Evolutionary conservation across 2,888 invertebrate genomes (phyloP).

Genomic region (Drosophila pseudotakahashii): DNA sequence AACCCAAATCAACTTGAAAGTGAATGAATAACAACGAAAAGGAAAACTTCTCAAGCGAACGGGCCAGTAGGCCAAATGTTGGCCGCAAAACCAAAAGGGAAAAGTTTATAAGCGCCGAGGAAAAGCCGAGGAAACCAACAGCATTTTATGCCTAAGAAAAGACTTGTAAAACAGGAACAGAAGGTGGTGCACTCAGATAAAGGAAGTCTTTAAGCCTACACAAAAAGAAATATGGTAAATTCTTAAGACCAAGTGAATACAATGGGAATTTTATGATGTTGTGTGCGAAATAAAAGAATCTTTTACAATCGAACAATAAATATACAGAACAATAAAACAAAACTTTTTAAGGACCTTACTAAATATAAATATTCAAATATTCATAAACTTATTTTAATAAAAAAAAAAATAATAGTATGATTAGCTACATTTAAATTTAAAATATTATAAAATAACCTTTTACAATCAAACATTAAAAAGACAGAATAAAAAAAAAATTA

Average conservation of each 20-base stretch:
- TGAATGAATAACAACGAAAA: constrained; percentile 31
- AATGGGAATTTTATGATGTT: not conserved
- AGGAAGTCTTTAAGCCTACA: constrained; percentile 17
- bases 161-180: constrained; percentile 19
- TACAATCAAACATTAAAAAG: too few relatives aligned
- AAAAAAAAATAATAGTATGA: too few relatives aligned
- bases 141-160: constrained; percentile 30
- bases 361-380: too few relatives aligned
- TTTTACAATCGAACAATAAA: not conserved
- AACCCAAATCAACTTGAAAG: constrained; percentile 57
- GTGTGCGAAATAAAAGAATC: not conserved
- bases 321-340: not conserved
- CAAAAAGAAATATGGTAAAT: constrained; percentile 6
- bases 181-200: constrained; percentile 23
- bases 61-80: constrained; percentile 36
- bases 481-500: too few relatives aligned
- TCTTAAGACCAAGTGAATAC: constrained; percentile 3
- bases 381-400: too few relatives aligned
- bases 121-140: constrained; percentile 4
- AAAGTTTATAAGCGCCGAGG: constrained; percentile 39
- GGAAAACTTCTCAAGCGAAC: constrained; percentile 27
- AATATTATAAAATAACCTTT: too few relatives aligned
- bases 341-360: too few relatives aligned
- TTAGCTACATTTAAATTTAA: too few relatives aligned
- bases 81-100: constrained; percentile 36